Conservation (phyloP, 2,113 vertebrate species). For the Heptranchias perlo region DNA sequence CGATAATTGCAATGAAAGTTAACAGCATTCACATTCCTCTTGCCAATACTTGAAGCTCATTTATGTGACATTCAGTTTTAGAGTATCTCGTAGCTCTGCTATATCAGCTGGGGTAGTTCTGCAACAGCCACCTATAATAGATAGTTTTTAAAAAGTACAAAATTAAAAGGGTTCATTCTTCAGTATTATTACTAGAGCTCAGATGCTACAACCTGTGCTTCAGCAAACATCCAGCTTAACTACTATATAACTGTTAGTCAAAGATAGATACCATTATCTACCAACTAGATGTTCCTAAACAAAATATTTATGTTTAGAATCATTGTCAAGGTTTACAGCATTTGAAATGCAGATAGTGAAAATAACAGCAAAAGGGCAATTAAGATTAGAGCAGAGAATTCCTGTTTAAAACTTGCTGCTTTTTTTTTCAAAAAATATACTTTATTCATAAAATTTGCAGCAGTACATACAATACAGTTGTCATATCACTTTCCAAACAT, state of each 20-base stretch:
- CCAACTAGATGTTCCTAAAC: neutral
- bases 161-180: conserved; percentile 27
- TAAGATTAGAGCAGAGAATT: neutral
- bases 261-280: neutral
- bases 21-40: neutral
- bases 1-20: too few species aligned
- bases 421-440: too few species aligned
- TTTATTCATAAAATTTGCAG: too few species aligned
- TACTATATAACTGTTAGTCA: neutral
- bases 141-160: neutral
- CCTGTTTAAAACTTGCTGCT: neutral
- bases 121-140: conserved; percentile 63
- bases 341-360: neutral
- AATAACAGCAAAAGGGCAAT: neutral
- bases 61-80: neutral
- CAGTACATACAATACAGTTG: too few species aligned
- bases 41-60: conserved; percentile 6
- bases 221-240: neutral
- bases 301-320: neutral
- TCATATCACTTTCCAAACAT: too few species aligned
- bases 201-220: neutral
- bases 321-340: neutral
- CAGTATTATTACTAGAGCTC: neutral
- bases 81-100: conserved; percentile 45
- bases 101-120: conserved; percentile 55